phyloP scores from a whole-genome alignment of 2,797 vertebrate species.

The Ptychobarbus kaznakovi region DNA sequence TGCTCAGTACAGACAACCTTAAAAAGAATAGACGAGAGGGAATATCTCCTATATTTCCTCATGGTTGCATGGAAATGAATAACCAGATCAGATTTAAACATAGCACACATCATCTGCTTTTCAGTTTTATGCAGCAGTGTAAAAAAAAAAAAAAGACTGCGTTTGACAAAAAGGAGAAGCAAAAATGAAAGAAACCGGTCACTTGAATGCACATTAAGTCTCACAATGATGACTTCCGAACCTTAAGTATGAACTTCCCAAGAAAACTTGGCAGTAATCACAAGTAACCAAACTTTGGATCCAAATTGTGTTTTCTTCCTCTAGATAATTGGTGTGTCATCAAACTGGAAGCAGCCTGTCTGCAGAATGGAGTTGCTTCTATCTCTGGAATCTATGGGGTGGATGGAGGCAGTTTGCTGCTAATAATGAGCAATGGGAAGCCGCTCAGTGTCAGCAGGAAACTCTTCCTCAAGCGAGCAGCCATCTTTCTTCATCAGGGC shows the following conservation, averaged over 20 bases:
- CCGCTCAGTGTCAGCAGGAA: conserved; percentile 46
- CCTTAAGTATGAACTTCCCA: neutral
- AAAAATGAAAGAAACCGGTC: neutral
- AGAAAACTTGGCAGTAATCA: conserved; percentile 5
- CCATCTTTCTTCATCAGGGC: conserved; percentile 32
- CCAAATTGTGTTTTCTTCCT: neutral
- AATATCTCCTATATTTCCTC: neutral
- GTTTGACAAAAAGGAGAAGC: neutral
- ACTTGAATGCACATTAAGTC: neutral
- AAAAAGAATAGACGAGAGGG: too few species aligned
- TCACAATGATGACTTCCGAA: neutral
- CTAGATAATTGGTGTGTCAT: conserved; percentile 19
- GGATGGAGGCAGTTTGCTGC: conserved; percentile 39
- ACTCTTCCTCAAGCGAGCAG: conserved; percentile 30
- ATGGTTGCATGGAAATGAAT: neutral
- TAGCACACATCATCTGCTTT: neutral
- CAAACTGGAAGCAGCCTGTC: conserved; percentile 23
- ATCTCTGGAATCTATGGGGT: conserved; percentile 25
- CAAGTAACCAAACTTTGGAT: conserved; percentile 7
- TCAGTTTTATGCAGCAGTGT: neutral
- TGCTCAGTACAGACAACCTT: too few species aligned
- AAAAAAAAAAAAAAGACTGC: neutral
- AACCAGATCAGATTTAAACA: neutral
- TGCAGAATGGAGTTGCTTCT: conserved; percentile 28
- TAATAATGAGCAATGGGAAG: conserved; percentile 50